Evolutionary conservation across 1,140 invertebrate genomes (phyloP), one percentile per base, ranked within the genome.

Genomic region (Papilio polytes): DNA sequence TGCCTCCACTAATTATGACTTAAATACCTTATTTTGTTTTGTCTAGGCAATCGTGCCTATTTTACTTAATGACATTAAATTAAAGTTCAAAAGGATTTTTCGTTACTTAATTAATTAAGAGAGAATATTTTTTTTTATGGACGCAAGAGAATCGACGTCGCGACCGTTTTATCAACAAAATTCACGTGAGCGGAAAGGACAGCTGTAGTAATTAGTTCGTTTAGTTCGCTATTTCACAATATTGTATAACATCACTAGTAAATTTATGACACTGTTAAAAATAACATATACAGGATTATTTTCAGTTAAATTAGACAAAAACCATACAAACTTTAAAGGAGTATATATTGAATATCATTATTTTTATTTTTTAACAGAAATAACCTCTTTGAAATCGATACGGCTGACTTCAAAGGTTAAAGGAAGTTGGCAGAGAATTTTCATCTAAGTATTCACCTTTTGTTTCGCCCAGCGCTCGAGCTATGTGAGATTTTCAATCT

Each of bases 401-500:
- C 36, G 31, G 20, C 20, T 66, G 53, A 66, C 26, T 63, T 78
- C 53, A 44, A 46, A 78, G 77, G n/a, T 66, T 78, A 63, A 78
- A 46, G 26, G 53, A 78, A 41, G 31, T 78, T 36, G 53, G 41
- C n/a, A 78, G 46, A 59, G 77, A 66, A 66, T 66, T 63, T 66
- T 59, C 59, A 78, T 78, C 59, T 20, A 44, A 44, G 53, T 78
- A 46, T 70, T 63, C 46, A 63, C 13, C 36, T 63, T 66, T 78
- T 78, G 59, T 78, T 78, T 66, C 36, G 36, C 53, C 22, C 53
- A 59, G 36, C 31, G 3, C 20, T 78, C 36, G 56, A 66, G 77
- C 77, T 78, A 78, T 66, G 77, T 66, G 77, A 78, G 56, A 78
- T 66, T 78, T 78, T 66, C 46, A 78, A 78, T 78, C 77, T 78